A percentile compares a stretch with the other conserved stretches of the same genome.
Evolutionary conservation across 1,140 invertebrate genomes (phyloP).

Genomic region (Achatina immaculata): DNA sequence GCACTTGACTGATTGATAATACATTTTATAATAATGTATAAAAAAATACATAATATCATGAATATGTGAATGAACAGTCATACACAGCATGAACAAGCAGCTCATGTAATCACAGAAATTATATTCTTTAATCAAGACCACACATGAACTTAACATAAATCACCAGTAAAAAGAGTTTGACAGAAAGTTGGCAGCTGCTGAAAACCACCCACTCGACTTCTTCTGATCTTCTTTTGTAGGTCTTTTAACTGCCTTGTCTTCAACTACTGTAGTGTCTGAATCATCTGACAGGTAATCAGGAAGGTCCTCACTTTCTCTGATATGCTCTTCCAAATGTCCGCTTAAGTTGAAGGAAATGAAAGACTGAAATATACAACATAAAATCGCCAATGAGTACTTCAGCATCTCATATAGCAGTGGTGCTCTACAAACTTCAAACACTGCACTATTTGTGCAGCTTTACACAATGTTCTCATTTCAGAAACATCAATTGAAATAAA

Average conservation of each 20-base stretch:
- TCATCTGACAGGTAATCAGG: slow-evolving; percentile 45
- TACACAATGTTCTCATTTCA: no score
- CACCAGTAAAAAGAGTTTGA: slow-evolving; percentile 47
- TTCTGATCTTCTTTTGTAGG: slow-evolving; percentile 29
- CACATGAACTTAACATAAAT: neutral
- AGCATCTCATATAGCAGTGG: neutral
- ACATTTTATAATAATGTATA: no score
- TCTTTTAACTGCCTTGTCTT: slow-evolving; percentile 38
- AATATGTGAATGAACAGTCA: no score
- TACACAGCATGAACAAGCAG: no score
- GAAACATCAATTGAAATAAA: no score
- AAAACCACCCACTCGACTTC: slow-evolving; percentile 39
- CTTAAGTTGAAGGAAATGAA: slow-evolving; percentile 38
- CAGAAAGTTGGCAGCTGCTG: slow-evolving; percentile 41
- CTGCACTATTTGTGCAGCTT: no score
- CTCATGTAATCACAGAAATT: no score
- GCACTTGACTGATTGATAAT: no score
- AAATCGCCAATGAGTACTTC: neutral
- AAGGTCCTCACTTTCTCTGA: slow-evolving; percentile 35
- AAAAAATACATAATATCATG: no score
- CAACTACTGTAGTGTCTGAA: slow-evolving; percentile 11
- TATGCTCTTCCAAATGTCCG: neutral
- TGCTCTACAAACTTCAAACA: neutral
- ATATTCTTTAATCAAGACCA: no score
- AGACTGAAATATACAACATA: slow-evolving; percentile 28